Evolutionary conservation across 2,888 invertebrate species (phyloP).

Genomic region (Eilema sororculum): DNA sequence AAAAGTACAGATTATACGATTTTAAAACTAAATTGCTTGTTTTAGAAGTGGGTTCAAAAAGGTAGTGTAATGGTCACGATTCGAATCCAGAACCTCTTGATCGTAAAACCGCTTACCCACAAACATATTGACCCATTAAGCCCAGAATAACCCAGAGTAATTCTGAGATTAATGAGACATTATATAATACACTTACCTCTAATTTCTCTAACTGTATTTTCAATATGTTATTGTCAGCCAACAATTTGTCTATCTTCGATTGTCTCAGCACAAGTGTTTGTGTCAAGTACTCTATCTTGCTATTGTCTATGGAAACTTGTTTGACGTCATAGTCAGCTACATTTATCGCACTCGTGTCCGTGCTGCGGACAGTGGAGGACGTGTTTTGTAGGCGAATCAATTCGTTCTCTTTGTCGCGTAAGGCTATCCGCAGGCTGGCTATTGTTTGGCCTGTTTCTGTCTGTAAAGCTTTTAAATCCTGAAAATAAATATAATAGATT

Average conservation of each 20-base stretch:
- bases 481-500: conserved; percentile 25
- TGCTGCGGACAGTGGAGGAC: conserved; percentile 52
- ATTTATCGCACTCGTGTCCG: conserved; percentile 74
- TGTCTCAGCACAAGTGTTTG: conserved; percentile 95
- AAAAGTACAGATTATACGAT: too few relatives aligned
- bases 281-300: conserved; percentile 89
- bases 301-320: conserved; percentile 67
- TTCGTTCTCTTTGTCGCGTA: conserved; percentile 74
- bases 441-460: conserved; percentile 72
- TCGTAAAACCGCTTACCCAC: too few relatives aligned
- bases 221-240: conserved; percentile 95
- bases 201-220: conserved; percentile 93
- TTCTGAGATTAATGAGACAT: too few relatives aligned
- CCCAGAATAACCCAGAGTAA: too few relatives aligned
- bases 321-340: conserved; percentile 77
- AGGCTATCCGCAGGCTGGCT: conserved; percentile 62
- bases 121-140: too few relatives aligned
- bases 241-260: conserved; percentile 92
- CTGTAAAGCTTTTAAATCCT: conserved; percentile 75
- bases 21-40: too few relatives aligned
- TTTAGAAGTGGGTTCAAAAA: too few relatives aligned
- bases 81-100: too few relatives aligned
- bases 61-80: too few relatives aligned
- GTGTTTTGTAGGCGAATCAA: conserved; percentile 62
- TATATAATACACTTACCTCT: conserved; percentile 82